These are phyloP conservation scores for Pontoporia blainvillei DNA, from an alignment of 2,113 vertebrate species.

Conservation along the genomic window DNA sequence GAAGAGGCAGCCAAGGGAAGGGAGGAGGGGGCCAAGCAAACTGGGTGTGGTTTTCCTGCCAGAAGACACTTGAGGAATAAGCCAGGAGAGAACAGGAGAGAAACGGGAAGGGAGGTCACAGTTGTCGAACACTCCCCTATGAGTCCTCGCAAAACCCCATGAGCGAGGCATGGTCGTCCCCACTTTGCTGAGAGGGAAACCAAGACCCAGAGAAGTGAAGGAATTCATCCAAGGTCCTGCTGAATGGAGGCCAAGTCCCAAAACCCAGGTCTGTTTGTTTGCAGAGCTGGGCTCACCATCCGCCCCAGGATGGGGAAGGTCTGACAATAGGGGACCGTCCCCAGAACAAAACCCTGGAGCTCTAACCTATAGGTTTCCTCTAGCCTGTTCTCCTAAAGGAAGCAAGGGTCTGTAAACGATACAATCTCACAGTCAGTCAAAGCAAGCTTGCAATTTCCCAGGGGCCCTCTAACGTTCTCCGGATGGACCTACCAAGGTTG, in stretches of 20 bases:
- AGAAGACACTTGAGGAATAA: background rate
- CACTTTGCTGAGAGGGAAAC: background rate
- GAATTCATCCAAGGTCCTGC: background rate
- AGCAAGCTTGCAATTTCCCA: background rate
- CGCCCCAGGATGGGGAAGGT: background rate
- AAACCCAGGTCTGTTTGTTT: background rate
- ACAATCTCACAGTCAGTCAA: background rate
- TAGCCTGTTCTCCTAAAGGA: background rate
- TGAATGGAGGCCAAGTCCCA: background rate
- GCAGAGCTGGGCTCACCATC: background rate
- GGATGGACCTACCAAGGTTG: background rate
- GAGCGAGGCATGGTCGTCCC: background rate
- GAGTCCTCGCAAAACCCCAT: background rate
- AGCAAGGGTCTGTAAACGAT: background rate
- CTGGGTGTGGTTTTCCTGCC: background rate
- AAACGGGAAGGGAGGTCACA: background rate
- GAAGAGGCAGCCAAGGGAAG: background rate
- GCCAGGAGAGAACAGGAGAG: background rate
- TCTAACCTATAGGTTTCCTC: background rate
- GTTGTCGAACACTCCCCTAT: background rate
- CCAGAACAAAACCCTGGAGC: background rate
- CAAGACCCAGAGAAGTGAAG: background rate
- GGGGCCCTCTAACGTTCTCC: background rate
- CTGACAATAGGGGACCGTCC: background rate
- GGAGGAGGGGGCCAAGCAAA: background rate